These are phyloP conservation scores for Drosophila longiperda DNA, from an alignment of 2,888 invertebrate species.

Conservation along the genomic window DNA sequence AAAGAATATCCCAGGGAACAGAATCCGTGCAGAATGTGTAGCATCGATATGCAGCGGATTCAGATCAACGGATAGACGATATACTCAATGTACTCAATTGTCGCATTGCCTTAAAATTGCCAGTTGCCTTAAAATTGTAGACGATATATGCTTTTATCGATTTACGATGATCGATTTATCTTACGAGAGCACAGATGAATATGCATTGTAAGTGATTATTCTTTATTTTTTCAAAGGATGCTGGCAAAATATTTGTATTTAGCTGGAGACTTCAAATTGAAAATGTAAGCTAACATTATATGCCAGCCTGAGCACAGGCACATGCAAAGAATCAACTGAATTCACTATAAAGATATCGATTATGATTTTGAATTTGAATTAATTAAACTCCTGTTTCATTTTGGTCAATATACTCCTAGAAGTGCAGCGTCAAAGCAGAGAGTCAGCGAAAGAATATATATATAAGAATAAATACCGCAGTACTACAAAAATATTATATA, in stretches of 20 bases:
- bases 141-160: neutral
- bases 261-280: neutral
- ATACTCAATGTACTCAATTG: too few relatives aligned
- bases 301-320: neutral
- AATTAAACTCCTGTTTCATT: neutral
- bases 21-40: too few relatives aligned
- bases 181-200: neutral
- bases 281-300: neutral
- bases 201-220: neutral
- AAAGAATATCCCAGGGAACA: too few relatives aligned
- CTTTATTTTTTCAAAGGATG: neutral
- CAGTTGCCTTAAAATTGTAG: too few relatives aligned
- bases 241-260: neutral
- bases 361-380: neutral
- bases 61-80: too few relatives aligned
- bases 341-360: neutral
- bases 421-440: neutral
- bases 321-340: neutral
- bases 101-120: too few relatives aligned
- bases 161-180: neutral
- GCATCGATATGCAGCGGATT: too few relatives aligned
- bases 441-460: neutral
- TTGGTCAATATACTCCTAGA: neutral
- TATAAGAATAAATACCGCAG: neutral
- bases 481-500: neutral